phyloP scores from a whole-genome alignment of 2,888 invertebrate genomes.

The Thera britannica region DNA sequence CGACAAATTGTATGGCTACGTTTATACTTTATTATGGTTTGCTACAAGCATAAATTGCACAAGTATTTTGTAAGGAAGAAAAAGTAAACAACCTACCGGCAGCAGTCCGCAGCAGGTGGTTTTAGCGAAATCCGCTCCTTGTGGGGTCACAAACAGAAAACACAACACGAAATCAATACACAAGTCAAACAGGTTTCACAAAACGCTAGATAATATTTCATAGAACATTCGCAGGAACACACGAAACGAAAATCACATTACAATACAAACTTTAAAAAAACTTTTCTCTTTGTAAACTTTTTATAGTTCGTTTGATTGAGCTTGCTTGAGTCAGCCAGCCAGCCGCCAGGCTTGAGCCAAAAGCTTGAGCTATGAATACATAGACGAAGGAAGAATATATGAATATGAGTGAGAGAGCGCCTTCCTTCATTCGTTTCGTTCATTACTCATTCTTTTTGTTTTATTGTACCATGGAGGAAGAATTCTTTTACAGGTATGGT shows the following conservation, averaged over 20 bases:
- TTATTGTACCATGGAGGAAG: too few species aligned
- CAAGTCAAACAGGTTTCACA: conserved; percentile 42
- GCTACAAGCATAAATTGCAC: conserved; percentile 15
- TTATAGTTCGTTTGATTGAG: too few species aligned
- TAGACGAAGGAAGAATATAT: too few species aligned
- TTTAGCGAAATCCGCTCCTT: conserved; percentile 38
- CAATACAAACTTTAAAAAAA: background rate
- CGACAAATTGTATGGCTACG: conserved; percentile 27
- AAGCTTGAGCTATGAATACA: too few species aligned
- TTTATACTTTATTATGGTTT: conserved; percentile 14
- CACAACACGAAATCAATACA: conserved; percentile 44
- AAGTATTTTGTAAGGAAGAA: conserved; percentile 20
- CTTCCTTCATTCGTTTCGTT: too few species aligned
- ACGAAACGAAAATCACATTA: background rate
- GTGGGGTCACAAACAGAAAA: conserved; percentile 47
- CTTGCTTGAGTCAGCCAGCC: too few species aligned
- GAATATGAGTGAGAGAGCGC: too few species aligned
- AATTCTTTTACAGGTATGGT: too few species aligned
- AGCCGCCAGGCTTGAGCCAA: too few species aligned
- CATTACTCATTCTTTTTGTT: too few species aligned
- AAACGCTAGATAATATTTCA: conserved; percentile 34
- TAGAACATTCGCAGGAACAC: conserved; percentile 2
- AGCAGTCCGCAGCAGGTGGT: conserved; percentile 75
- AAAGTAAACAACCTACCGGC: conserved; percentile 64
- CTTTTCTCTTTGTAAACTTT: too few species aligned